These are phyloP conservation scores for Pangasius macronema DNA, from an alignment of 2,797 vertebrate species.

Conservation along the genomic window DNA sequence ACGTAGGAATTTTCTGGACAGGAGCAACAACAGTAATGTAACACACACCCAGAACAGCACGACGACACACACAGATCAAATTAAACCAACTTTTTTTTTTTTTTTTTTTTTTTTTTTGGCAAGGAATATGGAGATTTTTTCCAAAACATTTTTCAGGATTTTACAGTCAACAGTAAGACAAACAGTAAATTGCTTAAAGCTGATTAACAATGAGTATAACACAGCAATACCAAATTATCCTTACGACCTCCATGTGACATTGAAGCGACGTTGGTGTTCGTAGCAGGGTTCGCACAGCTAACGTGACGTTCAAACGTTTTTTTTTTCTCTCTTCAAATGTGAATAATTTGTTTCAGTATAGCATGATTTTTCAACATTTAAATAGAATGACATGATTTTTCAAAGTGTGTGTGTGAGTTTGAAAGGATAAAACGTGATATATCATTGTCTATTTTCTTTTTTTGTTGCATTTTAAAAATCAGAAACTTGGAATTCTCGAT, in stretches of 20 bases:
- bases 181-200: not conserved
- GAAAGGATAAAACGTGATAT: not conserved
- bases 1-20: not conserved
- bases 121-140: not conserved
- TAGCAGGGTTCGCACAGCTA: too few relatives aligned
- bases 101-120: not conserved
- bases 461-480: not conserved
- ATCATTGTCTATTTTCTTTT: not conserved
- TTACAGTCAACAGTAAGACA: conserved; percentile 9
- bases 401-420: too few relatives aligned
- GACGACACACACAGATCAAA: conserved; percentile 4
- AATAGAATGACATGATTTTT: not conserved
- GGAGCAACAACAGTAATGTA: conserved; percentile 9
- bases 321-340: not conserved
- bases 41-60: conserved; percentile 15
- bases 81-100: not conserved
- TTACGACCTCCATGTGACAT: not conserved
- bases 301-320: not conserved
- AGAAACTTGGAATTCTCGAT: not conserved
- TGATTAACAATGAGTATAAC: not conserved
- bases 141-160: not conserved
- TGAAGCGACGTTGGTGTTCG: too few relatives aligned
- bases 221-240: not conserved
- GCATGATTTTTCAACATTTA: not conserved
- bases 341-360: not conserved